These are phyloP conservation scores for Rhodeus uyekii DNA, from an alignment of 2,797 vertebrate species.

Conservation along the genomic window DNA sequence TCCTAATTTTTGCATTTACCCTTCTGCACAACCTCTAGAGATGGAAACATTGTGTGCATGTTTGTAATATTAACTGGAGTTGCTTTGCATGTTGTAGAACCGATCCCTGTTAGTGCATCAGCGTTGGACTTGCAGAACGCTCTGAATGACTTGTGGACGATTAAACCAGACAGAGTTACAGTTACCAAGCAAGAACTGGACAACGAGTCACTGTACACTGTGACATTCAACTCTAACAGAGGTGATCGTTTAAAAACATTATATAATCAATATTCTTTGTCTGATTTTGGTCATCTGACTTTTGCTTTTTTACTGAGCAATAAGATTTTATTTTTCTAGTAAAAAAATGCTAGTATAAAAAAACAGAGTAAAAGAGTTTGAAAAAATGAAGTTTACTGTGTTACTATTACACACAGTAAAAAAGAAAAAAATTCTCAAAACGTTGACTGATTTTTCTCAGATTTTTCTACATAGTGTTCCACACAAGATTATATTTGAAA, in stretches of 20 bases:
- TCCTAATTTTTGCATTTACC: not conserved
- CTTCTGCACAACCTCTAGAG: not conserved
- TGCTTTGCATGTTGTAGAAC: conserved; percentile 63
- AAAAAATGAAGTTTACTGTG: too few species aligned
- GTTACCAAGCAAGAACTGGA: conserved; percentile 67
- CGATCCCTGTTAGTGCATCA: conserved; percentile 74
- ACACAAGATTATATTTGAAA: not conserved
- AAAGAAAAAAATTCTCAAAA: too few species aligned
- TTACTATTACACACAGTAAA: too few species aligned
- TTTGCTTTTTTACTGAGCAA: too few species aligned
- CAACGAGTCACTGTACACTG: conserved; percentile 66
- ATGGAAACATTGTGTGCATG: not conserved
- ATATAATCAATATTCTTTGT: too few species aligned
- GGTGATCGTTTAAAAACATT: conserved; percentile 74
- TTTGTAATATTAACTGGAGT: not conserved
- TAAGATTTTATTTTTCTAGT: too few species aligned
- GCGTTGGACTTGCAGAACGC: conserved; percentile 70
- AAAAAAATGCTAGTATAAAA: too few species aligned
- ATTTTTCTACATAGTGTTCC: not conserved
- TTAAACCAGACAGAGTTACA: conserved; percentile 79
- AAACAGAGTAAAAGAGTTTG: too few species aligned
- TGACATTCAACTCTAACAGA: conserved; percentile 83
- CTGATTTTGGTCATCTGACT: too few species aligned
- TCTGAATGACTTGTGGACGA: conserved; percentile 82
- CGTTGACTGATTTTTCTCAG: too few species aligned